phyloP scores from a whole-genome alignment of 2,113 vertebrate genomes.

The Scalopus aquaticus region DNA sequence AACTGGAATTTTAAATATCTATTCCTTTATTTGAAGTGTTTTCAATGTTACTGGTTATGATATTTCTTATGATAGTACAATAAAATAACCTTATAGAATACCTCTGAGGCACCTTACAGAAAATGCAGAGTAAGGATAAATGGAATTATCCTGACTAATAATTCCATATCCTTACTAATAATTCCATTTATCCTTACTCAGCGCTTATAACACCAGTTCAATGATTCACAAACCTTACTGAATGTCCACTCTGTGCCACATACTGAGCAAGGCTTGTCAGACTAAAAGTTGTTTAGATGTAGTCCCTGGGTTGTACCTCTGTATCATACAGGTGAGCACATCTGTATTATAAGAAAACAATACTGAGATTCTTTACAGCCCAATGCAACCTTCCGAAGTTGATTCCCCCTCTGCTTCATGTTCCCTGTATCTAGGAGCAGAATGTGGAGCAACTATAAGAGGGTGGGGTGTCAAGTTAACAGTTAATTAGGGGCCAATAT shows the following conservation, averaged over 20 bases:
- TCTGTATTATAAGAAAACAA: neutral
- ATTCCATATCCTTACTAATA: too few relatives aligned
- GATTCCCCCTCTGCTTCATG: neutral
- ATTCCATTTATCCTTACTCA: too few relatives aligned
- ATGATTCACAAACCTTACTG: neutral
- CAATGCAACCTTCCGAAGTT: neutral
- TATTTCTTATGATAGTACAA: constrained; percentile 12
- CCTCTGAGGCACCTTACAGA: neutral
- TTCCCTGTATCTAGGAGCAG: neutral
- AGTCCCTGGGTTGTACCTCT: neutral
- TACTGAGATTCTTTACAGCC: neutral
- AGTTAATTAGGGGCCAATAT: neutral
- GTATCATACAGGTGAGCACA: neutral
- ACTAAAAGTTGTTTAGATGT: neutral
- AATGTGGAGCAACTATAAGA: neutral
- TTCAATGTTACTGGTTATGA: constrained; percentile 13
- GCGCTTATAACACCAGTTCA: neutral
- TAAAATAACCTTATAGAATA: neutral
- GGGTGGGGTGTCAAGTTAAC: constrained; percentile 39
- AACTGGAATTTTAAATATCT: constrained; percentile 29
- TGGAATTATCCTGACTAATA: too few relatives aligned
- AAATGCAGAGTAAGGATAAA: neutral
- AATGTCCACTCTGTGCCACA: neutral
- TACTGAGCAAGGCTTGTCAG: neutral
- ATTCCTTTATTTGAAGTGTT: constrained; percentile 22